phyloP scores from a whole-genome alignment of 2,113 vertebrate genomes.

The Eurypyga helias region DNA sequence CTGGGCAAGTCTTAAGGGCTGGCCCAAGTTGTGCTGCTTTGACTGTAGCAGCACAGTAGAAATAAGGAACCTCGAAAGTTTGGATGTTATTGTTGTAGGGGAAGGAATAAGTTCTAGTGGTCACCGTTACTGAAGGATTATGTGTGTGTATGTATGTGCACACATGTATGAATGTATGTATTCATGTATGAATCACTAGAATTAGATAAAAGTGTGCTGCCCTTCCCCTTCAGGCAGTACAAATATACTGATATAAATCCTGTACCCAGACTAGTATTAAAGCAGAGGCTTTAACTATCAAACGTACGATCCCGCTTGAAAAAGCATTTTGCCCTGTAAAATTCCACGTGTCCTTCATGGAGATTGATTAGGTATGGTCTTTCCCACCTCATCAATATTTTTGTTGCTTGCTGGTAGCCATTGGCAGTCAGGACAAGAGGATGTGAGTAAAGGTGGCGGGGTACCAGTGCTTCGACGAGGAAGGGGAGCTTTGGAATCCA shows the following conservation, averaged over 20 bases:
- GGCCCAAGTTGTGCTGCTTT: neutral
- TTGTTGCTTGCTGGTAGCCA: neutral
- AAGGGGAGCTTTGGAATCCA: neutral
- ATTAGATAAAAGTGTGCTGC: neutral
- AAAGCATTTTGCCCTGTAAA: neutral
- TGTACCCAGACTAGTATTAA: neutral
- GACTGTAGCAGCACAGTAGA: neutral
- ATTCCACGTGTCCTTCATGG: neutral
- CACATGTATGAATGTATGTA: rapidly evolving
- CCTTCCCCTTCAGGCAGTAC: neutral
- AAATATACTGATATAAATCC: neutral
- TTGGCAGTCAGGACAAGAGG: neutral
- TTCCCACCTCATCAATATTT: neutral
- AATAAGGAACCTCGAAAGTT: neutral
- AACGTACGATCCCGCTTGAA: neutral
- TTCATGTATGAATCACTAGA: neutral
- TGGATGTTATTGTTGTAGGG: neutral
- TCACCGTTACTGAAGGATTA: neutral
- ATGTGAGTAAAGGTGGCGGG: neutral
- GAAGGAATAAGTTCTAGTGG: neutral
- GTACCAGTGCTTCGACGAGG: neutral
- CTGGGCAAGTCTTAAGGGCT: neutral
- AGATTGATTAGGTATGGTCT: neutral
- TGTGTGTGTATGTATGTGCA: neutral
- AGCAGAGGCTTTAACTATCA: neutral